A percentile compares a stretch with the other conserved stretches of the same genome.
Conservation (phyloP, 1,140 invertebrate genomes). For the Trachelipus rathkii region DNA sequence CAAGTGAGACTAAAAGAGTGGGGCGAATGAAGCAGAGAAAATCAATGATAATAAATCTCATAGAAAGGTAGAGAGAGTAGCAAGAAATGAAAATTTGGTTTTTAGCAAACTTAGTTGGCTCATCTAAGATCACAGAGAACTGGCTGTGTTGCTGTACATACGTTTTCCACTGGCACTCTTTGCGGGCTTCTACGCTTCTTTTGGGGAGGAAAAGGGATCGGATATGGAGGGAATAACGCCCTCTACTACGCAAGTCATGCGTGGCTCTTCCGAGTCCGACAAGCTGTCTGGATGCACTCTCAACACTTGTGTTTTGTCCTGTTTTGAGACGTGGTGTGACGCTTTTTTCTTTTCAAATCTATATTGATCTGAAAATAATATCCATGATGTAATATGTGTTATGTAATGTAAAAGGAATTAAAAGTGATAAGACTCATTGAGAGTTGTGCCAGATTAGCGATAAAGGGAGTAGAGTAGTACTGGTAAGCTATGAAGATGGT, state of each 20-base stretch:
- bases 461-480: too few species aligned
- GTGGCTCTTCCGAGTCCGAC: not conserved
- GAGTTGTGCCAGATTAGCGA: too few species aligned
- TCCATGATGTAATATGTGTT: not conserved
- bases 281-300: not conserved
- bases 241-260: constrained; percentile 3
- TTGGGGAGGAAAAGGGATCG: not conserved
- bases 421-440: too few species aligned
- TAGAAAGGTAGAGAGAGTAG: constrained; percentile 3
- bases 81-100: not conserved
- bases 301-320: constrained; percentile 3
- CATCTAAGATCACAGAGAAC: not conserved
- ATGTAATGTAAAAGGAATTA: too few species aligned
- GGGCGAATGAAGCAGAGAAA: not conserved
- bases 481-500: too few species aligned
- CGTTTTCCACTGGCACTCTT: not conserved
- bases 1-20: not conserved
- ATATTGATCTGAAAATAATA: not conserved
- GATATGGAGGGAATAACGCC: not conserved
- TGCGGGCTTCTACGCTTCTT: not conserved
- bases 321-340: not conserved
- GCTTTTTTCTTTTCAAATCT: not conserved
- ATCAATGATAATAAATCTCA: constrained; percentile 5
- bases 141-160: not conserved
- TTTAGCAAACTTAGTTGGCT: not conserved